Percentiles rank a stretch among this genome's conserved stretches.
These are phyloP conservation scores for Dasysyrphus tricinctus DNA, from an alignment of 2,888 invertebrate genomes.

Conservation along the genomic window DNA sequence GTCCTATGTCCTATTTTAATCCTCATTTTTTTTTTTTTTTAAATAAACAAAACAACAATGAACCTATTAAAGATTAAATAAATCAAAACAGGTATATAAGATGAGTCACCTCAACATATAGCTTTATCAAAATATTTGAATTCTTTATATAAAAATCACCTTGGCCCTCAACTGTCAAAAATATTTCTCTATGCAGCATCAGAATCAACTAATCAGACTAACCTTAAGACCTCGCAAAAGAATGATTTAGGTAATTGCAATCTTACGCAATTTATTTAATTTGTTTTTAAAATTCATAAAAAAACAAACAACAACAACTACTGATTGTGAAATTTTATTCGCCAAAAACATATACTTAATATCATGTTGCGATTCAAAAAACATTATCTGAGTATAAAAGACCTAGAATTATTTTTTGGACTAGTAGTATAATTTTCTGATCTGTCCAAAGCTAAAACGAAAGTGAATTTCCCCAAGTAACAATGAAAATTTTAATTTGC, in stretches of 20 bases:
- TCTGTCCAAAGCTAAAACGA: not conserved
- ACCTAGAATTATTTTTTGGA: not conserved
- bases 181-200: not conserved
- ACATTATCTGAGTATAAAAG: slow-evolving; percentile 17
- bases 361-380: not conserved
- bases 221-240: not conserved
- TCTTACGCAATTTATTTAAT: slow-evolving; percentile 27
- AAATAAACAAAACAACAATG: not conserved
- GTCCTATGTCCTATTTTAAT: too few relatives aligned
- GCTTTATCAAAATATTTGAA: not conserved
- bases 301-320: not conserved
- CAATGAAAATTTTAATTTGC: not conserved
- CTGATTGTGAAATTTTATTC: not conserved
- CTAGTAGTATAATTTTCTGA: not conserved
- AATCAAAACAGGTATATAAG: not conserved
- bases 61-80: not conserved
- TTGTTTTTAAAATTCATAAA: not conserved
- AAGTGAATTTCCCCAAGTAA: not conserved
- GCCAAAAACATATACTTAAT: not conserved
- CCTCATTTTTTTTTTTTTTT: too few relatives aligned
- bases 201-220: slow-evolving; percentile 3
- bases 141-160: not conserved
- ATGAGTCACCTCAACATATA: not conserved
- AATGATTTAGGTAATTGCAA: slow-evolving; percentile 3
- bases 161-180: not conserved